Conservation (phyloP, 1,140 invertebrate genomes). For the Drosophila saltans region DNA sequence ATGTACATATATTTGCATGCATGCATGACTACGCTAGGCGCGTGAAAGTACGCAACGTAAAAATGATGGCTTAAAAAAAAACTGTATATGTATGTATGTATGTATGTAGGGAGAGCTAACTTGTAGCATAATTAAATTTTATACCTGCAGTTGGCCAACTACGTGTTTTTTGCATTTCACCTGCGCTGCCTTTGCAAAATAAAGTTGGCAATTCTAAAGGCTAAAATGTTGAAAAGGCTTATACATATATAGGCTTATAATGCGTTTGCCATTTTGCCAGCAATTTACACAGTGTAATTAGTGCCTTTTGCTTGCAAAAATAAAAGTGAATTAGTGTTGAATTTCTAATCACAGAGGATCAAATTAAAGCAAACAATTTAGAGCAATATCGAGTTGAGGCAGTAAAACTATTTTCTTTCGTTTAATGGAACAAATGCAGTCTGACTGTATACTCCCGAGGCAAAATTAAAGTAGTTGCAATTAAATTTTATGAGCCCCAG, state of each 20-base stretch:
- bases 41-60: constrained; percentile 43
- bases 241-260: constrained; percentile 1
- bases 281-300: constrained; percentile 34
- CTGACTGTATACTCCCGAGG: background rate
- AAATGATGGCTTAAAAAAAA: constrained; percentile 5
- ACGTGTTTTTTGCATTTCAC: background rate
- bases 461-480: background rate
- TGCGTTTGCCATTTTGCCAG: constrained; percentile 26
- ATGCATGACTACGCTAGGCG: constrained; percentile 20
- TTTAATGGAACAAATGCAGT: background rate
- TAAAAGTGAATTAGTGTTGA: background rate
- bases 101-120: background rate
- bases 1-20: background rate
- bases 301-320: constrained; percentile 1
- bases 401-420: no score
- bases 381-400: no score
- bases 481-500: background rate
- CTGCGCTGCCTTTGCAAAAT: no score
- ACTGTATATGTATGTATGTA: background rate
- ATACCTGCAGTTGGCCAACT: constrained; percentile 6
- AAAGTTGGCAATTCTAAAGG: constrained; percentile 19
- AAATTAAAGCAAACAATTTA: background rate
- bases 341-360: background rate
- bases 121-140: constrained; percentile 32
- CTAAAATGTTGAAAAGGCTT: constrained; percentile 22